Conservation (phyloP, 2,113 vertebrate species). For the Podarcis cretensis region DNA sequence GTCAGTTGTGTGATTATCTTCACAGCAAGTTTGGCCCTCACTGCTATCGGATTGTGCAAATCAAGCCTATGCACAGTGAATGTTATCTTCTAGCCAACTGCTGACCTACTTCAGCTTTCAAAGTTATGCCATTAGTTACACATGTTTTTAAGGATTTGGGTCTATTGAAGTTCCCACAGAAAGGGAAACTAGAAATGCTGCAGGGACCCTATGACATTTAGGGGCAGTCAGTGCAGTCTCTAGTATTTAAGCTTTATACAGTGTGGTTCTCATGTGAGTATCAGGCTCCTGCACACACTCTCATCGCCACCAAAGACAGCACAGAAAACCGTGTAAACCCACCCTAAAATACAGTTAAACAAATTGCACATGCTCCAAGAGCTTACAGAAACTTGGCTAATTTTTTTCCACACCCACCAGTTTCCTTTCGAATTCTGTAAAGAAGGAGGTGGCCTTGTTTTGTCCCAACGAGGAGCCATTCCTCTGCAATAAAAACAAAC, state of each 20-base stretch:
- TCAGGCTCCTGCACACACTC: neutral
- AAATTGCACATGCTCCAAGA: neutral
- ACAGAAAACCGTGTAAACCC: neutral
- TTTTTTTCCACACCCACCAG: slow-evolving; percentile 76
- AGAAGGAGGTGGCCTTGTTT: slow-evolving; percentile 97
- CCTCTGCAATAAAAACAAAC: slow-evolving; percentile 80
- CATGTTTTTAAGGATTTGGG: neutral
- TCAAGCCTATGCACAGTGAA: neutral
- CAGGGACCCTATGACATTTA: neutral
- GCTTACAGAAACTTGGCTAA: neutral
- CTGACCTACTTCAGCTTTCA: neutral
- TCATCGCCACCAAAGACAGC: neutral
- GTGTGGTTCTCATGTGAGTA: neutral
- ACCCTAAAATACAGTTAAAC: neutral
- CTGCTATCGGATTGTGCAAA: neutral
- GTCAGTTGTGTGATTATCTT: neutral
- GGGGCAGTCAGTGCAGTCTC: neutral
- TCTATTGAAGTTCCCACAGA: neutral
- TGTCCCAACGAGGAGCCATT: slow-evolving; percentile 97
- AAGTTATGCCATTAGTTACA: neutral
- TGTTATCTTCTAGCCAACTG: neutral
- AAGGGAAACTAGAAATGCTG: neutral
- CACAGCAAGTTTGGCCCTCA: neutral
- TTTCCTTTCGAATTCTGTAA: slow-evolving; percentile 93
- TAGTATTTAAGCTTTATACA: neutral